phyloP scores from a whole-genome alignment of 2,113 vertebrate genomes.

The Oplegnathus fasciatus region DNA sequence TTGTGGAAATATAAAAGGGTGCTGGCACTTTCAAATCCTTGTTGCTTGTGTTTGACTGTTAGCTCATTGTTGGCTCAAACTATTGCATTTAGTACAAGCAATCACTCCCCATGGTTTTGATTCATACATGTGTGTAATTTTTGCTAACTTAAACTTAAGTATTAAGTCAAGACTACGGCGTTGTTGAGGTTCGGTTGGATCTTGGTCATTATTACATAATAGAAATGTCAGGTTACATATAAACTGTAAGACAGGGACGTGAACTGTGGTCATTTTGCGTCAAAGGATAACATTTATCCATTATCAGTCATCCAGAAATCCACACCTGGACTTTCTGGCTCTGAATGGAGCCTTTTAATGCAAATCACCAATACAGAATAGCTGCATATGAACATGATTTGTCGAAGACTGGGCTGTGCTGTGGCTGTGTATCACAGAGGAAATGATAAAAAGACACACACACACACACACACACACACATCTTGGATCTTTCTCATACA shows the following conservation, averaged over 20 bases:
- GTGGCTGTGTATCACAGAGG: slow-evolving; percentile 9
- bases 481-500: no score
- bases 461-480: slow-evolving; percentile 1
- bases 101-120: neutral
- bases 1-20: no score
- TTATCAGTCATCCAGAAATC: slow-evolving; percentile 12
- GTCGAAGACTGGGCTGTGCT: slow-evolving; percentile 3
- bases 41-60: no score
- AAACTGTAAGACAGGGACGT: neutral
- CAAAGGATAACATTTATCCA: neutral
- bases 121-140: neutral
- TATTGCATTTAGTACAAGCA: neutral
- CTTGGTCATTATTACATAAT: neutral
- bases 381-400: slow-evolving; percentile 21
- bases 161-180: no score
- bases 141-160: no score
- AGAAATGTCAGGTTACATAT: neutral
- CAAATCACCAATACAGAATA: neutral
- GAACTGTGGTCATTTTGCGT: neutral
- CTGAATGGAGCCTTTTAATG: neutral
- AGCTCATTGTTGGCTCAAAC: neutral
- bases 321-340: slow-evolving; percentile 19
- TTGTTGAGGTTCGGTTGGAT: no score
- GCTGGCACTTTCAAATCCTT: no score
- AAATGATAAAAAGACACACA: slow-evolving; percentile 30